Evolutionary conservation across 23 tunicate species (phyloP).

Genomic region (Halocynthia aurantium): DNA sequence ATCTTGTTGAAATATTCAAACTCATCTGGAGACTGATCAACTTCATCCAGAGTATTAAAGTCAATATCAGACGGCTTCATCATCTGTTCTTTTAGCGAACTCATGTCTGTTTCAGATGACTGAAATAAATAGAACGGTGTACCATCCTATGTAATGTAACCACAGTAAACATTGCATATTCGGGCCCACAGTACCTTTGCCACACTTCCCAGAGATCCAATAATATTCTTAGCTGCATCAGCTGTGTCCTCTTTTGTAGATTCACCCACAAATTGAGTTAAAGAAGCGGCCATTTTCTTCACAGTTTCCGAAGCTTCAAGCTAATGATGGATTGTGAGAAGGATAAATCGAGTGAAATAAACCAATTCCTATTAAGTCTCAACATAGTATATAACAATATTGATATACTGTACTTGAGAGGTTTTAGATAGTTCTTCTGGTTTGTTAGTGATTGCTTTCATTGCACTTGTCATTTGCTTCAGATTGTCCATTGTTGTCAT

Average conservation of each 20-base stretch:
- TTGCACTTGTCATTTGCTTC: conserved; percentile 95
- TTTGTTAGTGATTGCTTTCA: conserved; percentile 74
- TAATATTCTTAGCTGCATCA: conserved; percentile 64
- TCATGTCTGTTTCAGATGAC: conserved; percentile 94
- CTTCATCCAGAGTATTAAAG: conserved; percentile 42
- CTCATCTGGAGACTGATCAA: conserved; percentile 86
- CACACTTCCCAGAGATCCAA: conserved; percentile 93
- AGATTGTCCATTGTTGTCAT: conserved; percentile 90
- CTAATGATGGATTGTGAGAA: conserved; percentile 6
- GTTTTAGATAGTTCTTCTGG: conserved; percentile 56
- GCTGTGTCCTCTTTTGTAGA: conserved; percentile 85
- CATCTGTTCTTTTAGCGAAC: conserved; percentile 50
- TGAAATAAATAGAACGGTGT: conserved; percentile 1
- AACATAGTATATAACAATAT: not conserved
- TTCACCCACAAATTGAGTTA: conserved; percentile 55
- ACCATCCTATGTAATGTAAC: not conserved
- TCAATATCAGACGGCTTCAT: conserved; percentile 48
- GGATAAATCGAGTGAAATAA: not conserved
- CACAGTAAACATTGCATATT: not conserved
- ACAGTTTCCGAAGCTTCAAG: conserved; percentile 62
- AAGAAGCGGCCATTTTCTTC: conserved; percentile 53
- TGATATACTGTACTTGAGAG: conserved; percentile 42
- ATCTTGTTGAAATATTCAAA: conserved; percentile 57
- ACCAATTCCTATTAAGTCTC: not conserved
- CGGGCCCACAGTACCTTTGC: conserved; percentile 39